phyloP scores from a whole-genome alignment of 35 echinoderm and acorn worm species.

The Holothuria glaberrima region DNA sequence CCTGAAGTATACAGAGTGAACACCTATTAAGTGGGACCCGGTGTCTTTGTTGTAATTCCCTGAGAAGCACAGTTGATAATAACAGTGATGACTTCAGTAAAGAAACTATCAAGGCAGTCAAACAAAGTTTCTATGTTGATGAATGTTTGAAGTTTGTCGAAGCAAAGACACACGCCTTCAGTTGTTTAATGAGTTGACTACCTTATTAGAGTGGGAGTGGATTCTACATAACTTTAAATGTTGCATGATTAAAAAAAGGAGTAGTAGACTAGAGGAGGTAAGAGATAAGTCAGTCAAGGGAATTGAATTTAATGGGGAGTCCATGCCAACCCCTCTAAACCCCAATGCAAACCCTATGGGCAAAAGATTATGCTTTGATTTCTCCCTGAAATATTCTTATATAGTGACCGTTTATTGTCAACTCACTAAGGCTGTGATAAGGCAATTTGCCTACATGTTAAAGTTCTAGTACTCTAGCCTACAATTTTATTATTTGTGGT shows the following conservation, averaged over 20 bases:
- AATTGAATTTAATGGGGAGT: too few relatives aligned
- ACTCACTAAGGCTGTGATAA: too few relatives aligned
- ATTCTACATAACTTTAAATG: conserved; percentile 75
- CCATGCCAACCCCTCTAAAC: too few relatives aligned
- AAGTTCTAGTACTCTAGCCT: too few relatives aligned
- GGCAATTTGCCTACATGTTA: too few relatives aligned
- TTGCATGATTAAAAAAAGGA: conserved; percentile 43
- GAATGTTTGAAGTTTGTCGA: conserved; percentile 66
- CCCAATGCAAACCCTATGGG: too few relatives aligned
- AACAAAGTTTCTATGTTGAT: conserved; percentile 64
- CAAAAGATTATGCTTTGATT: too few relatives aligned
- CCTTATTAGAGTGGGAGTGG: conserved; percentile 54
- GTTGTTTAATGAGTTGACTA: conserved; percentile 38
- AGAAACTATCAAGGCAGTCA: conserved; percentile 38
- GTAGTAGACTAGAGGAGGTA: too few relatives aligned
- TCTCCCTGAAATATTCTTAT: too few relatives aligned
- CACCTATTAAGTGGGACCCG: conserved; percentile 67
- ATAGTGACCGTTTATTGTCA: too few relatives aligned
- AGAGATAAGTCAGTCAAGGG: too few relatives aligned
- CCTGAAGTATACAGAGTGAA: conserved; percentile 60
- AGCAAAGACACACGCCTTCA: conserved; percentile 9
- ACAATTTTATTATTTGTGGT: too few relatives aligned
- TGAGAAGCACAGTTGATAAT: conserved; percentile 46
- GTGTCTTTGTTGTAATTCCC: conserved; percentile 53
- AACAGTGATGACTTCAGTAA: background rate